These are phyloP conservation scores for Cepaea hortensis DNA, from an alignment of 2,888 invertebrate genomes.

Conservation along the genomic window DNA sequence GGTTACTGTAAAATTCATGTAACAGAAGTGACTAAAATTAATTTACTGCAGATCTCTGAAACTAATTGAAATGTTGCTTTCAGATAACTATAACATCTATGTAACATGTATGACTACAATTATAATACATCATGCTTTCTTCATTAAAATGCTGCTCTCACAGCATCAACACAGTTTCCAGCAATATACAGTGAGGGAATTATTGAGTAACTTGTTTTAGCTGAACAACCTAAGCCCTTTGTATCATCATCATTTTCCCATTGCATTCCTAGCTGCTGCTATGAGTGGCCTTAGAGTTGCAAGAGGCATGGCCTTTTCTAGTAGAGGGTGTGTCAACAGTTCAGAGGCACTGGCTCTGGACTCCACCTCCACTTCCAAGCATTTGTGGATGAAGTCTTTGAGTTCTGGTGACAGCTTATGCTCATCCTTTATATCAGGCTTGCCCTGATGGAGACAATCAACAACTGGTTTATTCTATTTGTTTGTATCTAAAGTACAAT, in stretches of 20 bases:
- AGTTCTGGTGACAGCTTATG: constrained; percentile 85
- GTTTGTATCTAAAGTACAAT: too few relatives aligned
- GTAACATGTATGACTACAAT: too few relatives aligned
- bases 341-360: constrained; percentile 92
- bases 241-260: constrained; percentile 37
- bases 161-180: background rate
- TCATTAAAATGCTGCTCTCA: background rate
- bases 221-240: background rate
- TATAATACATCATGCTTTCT: too few relatives aligned
- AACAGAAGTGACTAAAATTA: too few relatives aligned
- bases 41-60: too few relatives aligned
- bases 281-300: constrained; percentile 91
- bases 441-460: constrained; percentile 79
- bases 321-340: constrained; percentile 90
- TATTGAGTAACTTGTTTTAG: background rate
- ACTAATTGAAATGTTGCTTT: too few relatives aligned
- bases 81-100: too few relatives aligned
- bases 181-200: background rate
- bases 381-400: constrained; percentile 84
- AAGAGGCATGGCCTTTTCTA: constrained; percentile 87
- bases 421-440: constrained; percentile 92
- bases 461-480: background rate
- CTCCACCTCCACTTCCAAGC: constrained; percentile 94
- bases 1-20: too few relatives aligned
- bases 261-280: constrained; percentile 90